Percentiles rank a stretch among this genome's conserved stretches.
phyloP scores from a whole-genome alignment of 2,113 vertebrate species.

The Leptosomus discolor region DNA sequence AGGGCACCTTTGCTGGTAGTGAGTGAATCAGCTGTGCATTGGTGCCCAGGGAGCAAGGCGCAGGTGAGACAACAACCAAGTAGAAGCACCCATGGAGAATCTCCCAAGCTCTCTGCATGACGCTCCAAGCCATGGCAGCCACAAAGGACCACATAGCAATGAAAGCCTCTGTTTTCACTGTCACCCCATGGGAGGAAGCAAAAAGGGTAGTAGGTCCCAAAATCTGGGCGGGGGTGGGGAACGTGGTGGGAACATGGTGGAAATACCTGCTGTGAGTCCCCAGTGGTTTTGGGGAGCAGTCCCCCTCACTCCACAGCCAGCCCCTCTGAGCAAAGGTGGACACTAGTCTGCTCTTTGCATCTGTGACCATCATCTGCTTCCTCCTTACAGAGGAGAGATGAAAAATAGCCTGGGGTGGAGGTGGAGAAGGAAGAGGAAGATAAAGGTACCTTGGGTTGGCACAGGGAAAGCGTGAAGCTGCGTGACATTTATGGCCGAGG shows the following conservation, averaged over 20 bases:
- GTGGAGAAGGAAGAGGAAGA: not conserved
- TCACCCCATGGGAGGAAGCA: not conserved
- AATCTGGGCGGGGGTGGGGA: not conserved
- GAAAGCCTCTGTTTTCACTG: not conserved
- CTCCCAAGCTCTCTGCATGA: not conserved
- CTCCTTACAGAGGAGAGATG: not conserved
- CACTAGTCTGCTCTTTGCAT: not conserved
- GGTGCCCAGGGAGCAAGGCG: not conserved
- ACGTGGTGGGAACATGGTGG: rapidly evolving
- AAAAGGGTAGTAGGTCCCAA: not conserved
- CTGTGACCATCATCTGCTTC: rapidly evolving
- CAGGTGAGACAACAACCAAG: not conserved
- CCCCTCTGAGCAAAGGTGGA: rapidly evolving
- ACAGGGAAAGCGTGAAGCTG: not conserved
- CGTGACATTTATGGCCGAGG: rapidly evolving
- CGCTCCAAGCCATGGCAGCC: rapidly evolving
- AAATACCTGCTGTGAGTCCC: not conserved
- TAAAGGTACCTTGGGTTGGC: not conserved
- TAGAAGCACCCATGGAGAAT: not conserved
- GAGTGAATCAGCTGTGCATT: not conserved
- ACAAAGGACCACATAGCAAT: rapidly evolving
- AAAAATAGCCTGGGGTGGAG: not conserved
- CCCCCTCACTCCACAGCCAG: not conserved
- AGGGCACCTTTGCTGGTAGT: not conserved
- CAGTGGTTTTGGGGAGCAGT: not conserved